A percentile compares a stretch with the other conserved stretches of the same genome.
phyloP scores from a whole-genome alignment of 2,113 vertebrate species.

The Esox niger region DNA sequence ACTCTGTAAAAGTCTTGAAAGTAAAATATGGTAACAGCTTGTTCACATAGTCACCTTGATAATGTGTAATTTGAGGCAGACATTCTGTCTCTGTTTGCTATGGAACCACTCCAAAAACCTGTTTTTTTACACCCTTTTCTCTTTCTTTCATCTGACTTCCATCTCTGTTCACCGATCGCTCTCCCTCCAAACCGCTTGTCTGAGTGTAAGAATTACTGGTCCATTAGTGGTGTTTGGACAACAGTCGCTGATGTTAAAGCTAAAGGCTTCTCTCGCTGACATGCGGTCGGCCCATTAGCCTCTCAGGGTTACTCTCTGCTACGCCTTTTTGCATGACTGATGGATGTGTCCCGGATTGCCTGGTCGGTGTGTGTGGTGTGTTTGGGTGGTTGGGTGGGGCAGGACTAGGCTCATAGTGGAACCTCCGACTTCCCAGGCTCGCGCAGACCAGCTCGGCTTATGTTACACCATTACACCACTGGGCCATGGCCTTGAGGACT shows the following conservation, averaged over 20 bases:
- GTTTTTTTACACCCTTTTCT: neutral
- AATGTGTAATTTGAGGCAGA: neutral
- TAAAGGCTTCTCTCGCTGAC: conserved; percentile 41
- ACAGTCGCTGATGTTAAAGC: conserved; percentile 33
- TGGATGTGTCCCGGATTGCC: conserved; percentile 33
- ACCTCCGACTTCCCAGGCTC: neutral
- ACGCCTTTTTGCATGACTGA: conserved; percentile 36
- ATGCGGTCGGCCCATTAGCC: conserved; percentile 47
- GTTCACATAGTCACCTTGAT: neutral
- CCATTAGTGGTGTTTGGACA: conserved; percentile 44
- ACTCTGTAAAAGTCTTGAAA: no score
- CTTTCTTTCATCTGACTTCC: neutral
- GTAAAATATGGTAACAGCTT: neutral
- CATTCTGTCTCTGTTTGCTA: neutral
- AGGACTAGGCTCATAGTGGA: neutral
- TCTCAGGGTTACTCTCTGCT: conserved; percentile 12
- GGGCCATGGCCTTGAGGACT: conserved; percentile 25
- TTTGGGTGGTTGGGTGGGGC: neutral
- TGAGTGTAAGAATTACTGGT: conserved; percentile 28
- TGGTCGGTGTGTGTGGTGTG: conserved; percentile 7
- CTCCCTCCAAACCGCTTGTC: neutral
- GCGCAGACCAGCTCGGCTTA: conserved; percentile 28
- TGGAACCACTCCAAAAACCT: neutral
- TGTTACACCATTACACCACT: conserved; percentile 53
- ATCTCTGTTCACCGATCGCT: neutral